Percentiles rank a stretch among this genome's conserved stretches.
These are phyloP conservation scores for Tautogolabrus adspersus DNA, from an alignment of 2,113 vertebrate species.

Conservation along the genomic window DNA sequence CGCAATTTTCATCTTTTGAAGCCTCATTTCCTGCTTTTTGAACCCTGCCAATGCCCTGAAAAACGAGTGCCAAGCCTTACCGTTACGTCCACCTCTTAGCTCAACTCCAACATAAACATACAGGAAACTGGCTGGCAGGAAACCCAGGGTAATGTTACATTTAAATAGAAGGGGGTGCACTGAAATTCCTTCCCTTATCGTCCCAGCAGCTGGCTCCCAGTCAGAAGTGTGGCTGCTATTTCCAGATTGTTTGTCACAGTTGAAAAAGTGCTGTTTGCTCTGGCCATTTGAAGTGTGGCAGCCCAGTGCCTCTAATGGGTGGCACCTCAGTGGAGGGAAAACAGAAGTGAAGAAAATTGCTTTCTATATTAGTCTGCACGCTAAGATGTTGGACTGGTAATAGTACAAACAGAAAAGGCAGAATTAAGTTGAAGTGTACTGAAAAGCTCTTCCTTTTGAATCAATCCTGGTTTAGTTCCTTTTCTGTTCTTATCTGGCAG, in stretches of 20 bases:
- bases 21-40: not conserved
- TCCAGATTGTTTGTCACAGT: constrained; percentile 35
- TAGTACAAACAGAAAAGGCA: no score
- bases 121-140: constrained; percentile 72
- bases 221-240: constrained; percentile 22
- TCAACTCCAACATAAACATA: not conserved
- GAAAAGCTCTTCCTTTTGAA: no score
- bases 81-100: not conserved
- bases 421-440: no score
- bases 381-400: not conserved
- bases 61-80: not conserved
- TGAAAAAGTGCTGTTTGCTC: constrained; percentile 19
- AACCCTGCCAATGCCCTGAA: not conserved
- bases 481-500: no score
- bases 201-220: constrained; percentile 35
- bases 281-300: not conserved
- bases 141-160: constrained; percentile 64
- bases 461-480: no score
- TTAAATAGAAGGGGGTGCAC: constrained; percentile 40
- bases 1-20: not conserved
- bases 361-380: not conserved
- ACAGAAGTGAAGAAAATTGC: not conserved
- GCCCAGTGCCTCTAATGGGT: not conserved
- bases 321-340: not conserved
- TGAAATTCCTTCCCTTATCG: constrained; percentile 55